Conservation (phyloP, 53 echinoderm and acorn worm species). For the Paracentrotus lividus region DNA sequence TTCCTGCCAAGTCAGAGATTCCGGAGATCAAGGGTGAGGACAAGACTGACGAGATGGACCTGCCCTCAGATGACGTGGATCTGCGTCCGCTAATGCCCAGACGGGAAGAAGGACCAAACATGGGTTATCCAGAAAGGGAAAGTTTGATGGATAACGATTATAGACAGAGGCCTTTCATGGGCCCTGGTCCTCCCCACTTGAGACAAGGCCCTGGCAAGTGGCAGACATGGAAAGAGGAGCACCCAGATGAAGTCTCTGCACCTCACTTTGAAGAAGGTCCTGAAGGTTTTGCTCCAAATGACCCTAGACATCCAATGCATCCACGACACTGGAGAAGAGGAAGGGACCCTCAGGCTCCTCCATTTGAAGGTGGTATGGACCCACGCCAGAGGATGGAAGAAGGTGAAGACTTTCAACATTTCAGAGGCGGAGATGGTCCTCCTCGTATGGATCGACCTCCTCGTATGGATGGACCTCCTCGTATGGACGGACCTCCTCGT, state of each 20-base stretch:
- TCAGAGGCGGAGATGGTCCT: constrained; percentile 21
- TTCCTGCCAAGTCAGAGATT: not conserved
- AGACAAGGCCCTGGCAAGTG: constrained; percentile 29
- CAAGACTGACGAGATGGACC: constrained; percentile 4
- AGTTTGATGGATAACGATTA: not conserved
- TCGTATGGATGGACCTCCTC: not conserved
- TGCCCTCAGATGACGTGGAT: constrained; percentile 58
- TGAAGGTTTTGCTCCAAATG: not conserved
- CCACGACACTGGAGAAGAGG: not conserved
- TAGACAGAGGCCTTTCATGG: not conserved
- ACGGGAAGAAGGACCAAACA: not conserved
- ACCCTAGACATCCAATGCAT: constrained; percentile 15
- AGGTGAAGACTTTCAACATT: too few relatives aligned
- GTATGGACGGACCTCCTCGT: not conserved
- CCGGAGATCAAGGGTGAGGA: not conserved
- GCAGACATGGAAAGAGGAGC: constrained; percentile 67
- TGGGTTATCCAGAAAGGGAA: not conserved
- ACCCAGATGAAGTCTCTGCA: constrained; percentile 58
- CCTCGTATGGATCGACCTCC: not conserved
- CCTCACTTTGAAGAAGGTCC: constrained; percentile 31
- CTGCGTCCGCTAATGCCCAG: constrained; percentile 30
- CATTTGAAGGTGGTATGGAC: constrained; percentile 11
- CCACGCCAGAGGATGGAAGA: not conserved
- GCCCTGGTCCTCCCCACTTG: constrained; percentile 26
- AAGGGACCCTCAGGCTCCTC: not conserved